Percentiles rank a stretch among this genome's conserved stretches.
Evolutionary conservation across 1,140 invertebrate genomes (phyloP).

Genomic region (Hetaerina americana): DNA sequence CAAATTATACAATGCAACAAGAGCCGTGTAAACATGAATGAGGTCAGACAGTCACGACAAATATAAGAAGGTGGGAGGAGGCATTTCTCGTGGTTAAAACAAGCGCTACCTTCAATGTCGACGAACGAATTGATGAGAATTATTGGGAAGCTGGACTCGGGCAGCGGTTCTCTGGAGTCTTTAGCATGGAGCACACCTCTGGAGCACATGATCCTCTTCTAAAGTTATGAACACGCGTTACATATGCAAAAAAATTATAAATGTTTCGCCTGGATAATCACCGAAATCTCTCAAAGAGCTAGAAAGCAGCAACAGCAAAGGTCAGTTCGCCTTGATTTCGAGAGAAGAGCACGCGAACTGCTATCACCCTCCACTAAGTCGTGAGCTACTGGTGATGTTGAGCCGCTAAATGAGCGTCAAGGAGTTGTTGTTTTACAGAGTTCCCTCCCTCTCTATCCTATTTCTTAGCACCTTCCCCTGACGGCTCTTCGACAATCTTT

Average conservation of each 20-base stretch:
- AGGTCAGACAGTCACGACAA: too few relatives aligned
- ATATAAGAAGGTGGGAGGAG: too few relatives aligned
- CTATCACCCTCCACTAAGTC: neutral
- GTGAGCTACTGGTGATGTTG: neutral
- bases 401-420: neutral
- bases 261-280: too few relatives aligned
- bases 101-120: neutral
- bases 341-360: neutral
- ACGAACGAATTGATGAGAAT: neutral
- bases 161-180: neutral
- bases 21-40: too few relatives aligned
- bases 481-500: neutral
- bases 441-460: neutral
- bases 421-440: neutral
- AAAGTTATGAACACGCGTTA: too few relatives aligned
- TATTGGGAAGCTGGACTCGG: neutral
- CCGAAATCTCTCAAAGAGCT: too few relatives aligned
- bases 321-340: too few relatives aligned
- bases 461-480: neutral
- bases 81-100: too few relatives aligned
- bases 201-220: neutral
- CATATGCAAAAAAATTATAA: too few relatives aligned
- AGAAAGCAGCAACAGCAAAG: too few relatives aligned
- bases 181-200: neutral
- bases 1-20: too few relatives aligned